Conservation (phyloP, 2,888 invertebrate genomes). For the Dichetophora obliterata region DNA sequence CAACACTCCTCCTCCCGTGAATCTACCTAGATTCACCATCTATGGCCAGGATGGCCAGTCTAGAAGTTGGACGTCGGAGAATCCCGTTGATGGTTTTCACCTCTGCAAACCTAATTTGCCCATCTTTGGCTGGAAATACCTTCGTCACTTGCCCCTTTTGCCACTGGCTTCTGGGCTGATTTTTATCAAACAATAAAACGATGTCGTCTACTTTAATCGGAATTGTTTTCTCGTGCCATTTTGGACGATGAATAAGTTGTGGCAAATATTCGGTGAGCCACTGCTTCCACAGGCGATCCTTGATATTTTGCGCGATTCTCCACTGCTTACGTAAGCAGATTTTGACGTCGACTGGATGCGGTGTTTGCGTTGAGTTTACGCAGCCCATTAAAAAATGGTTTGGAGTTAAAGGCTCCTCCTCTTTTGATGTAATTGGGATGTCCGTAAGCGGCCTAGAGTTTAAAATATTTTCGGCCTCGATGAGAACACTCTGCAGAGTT, state of each 20-base stretch:
- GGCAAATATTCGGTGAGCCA: slow-evolving; percentile 44
- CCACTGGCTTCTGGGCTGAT: slow-evolving; percentile 42
- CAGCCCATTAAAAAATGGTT: slow-evolving; percentile 47
- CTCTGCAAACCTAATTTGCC: slow-evolving; percentile 42
- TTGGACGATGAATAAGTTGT: slow-evolving; percentile 38
- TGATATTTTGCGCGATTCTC: slow-evolving; percentile 43
- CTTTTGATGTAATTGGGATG: slow-evolving; percentile 36
- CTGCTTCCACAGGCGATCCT: slow-evolving; percentile 43
- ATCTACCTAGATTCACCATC: slow-evolving; percentile 33
- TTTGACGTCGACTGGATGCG: no score
- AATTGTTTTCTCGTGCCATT: no score
- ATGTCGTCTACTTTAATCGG: no score
- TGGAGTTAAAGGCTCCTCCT: slow-evolving; percentile 44
- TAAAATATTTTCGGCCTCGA: no score
- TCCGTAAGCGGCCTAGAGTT: slow-evolving; percentile 45
- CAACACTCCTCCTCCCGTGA: slow-evolving; percentile 21
- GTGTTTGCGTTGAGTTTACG: slow-evolving; percentile 40
- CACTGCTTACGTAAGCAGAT: no score
- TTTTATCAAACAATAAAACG: no score
- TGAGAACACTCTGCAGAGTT: no score
- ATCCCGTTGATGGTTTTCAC: not conserved
- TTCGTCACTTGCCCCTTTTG: slow-evolving; percentile 27
- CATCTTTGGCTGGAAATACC: slow-evolving; percentile 38
- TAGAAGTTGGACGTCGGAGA: slow-evolving; percentile 31
- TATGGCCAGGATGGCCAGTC: slow-evolving; percentile 39